Evolutionary conservation across 2,888 invertebrate species (phyloP), one percentile per base, ranked within the genome.

Genomic region (Thumatha senex): DNA sequence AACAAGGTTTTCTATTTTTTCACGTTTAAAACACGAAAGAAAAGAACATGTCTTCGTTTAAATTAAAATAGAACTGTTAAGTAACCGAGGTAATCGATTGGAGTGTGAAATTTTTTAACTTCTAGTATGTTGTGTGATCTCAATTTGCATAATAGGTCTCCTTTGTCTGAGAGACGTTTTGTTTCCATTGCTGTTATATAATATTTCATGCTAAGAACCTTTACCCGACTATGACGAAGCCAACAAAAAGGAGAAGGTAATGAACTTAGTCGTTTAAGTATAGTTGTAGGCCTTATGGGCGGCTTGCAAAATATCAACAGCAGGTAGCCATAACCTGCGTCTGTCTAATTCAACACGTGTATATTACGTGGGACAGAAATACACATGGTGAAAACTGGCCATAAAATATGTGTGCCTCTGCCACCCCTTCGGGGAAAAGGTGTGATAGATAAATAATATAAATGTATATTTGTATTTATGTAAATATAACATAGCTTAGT

Each of bases 1-100:
- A 44, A 56, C 52, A 52, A 48, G 54, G 54, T 51, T 46, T 51
- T 46, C 46, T 51, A 51, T 46, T 51, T 46, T 51, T 51, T 34
- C 44, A 41, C 48, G 33, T 39, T 15, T 18, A 36, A n/a, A 39
- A 31, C 30, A 9, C 13, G 40, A 12, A 11, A 30, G 31, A 47
- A 47, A 47, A 44, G 49, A 49, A 50, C 40, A 50, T 31, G 35
- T 46, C 11, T 50, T 7, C 10, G 40, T 46, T 34, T 15, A 35
- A 18, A 30, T 50, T 44, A 40, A 45, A 45, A 50, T 46, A 46
- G 44, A 10, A 35, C 11, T 30, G 45, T 45, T 50, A 10, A 15
- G 35, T 14, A 18, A 41, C 40, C 36, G 41, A 10, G 33, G 11
- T 12, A 42, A 48, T 51, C 45, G 45, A 51, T 45, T 48, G 7